Percentiles rank a stretch among this genome's conserved stretches.
These are phyloP conservation scores for Habroteleia sp. DNA, from an alignment of 2,888 invertebrate species.

Conservation along the genomic window DNA sequence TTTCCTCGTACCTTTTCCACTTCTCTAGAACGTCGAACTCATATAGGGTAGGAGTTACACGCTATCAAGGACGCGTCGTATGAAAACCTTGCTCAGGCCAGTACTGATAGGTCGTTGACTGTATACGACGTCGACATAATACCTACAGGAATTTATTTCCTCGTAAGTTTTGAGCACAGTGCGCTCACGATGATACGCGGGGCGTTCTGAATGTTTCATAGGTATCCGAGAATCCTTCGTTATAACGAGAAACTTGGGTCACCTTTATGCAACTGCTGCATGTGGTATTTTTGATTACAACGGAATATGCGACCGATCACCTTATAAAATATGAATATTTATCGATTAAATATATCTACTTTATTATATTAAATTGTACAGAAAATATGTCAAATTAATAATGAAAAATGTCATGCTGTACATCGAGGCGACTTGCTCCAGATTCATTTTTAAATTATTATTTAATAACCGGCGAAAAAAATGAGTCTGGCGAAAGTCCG, in stretches of 20 bases:
- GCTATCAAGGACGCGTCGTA: constrained; percentile 37
- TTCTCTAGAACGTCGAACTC: constrained; percentile 50
- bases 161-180: constrained; percentile 50
- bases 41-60: constrained; percentile 46
- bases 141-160: constrained; percentile 56
- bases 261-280: constrained; percentile 25
- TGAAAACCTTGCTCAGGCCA: constrained; percentile 41
- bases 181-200: constrained; percentile 42
- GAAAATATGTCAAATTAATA: too few species aligned
- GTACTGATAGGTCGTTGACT: constrained; percentile 52
- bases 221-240: constrained; percentile 25
- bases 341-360: constrained; percentile 2
- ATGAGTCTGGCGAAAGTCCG: too few species aligned
- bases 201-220: constrained; percentile 44
- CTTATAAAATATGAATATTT: constrained; percentile 18
- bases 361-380: too few species aligned
- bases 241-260: constrained; percentile 15
- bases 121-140: constrained; percentile 45
- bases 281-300: constrained; percentile 25
- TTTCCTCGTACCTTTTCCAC: constrained; percentile 42
- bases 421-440: too few species aligned
- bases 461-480: too few species aligned
- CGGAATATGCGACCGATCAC: neutral
- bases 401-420: too few species aligned
- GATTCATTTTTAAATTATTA: too few species aligned